These are phyloP conservation scores for Sinocyclocheilus maitianheensis DNA, from an alignment of 2,113 vertebrate genomes.

Conservation along the genomic window DNA sequence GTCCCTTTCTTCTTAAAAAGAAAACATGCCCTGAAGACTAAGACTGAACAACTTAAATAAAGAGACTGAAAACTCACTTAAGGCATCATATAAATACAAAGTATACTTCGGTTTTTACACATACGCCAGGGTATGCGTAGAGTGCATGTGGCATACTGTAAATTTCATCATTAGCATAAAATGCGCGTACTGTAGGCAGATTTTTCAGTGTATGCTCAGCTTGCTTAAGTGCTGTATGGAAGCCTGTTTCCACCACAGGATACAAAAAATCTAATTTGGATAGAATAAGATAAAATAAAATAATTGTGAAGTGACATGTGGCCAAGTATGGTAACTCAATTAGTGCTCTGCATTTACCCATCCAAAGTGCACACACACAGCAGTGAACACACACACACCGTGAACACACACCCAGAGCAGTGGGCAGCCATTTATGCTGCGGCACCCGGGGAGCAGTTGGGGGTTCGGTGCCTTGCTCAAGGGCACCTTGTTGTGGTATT, in stretches of 20 bases:
- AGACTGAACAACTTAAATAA: not conserved
- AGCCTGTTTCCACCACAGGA: not conserved
- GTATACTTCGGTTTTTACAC: not conserved
- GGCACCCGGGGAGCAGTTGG: no score
- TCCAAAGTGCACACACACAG: no score
- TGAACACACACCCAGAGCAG: no score
- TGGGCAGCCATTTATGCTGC: no score
- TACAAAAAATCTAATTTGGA: not conserved
- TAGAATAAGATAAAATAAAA: no score
- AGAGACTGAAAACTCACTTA: not conserved
- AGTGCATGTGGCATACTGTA: not conserved
- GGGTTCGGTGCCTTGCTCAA: no score
- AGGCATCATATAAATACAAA: not conserved
- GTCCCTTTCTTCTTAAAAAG: not conserved
- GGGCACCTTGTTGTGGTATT: no score
- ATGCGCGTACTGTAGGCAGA: not conserved
- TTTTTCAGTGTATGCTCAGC: not conserved
- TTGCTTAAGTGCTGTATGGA: not conserved
- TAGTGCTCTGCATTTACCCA: no score
- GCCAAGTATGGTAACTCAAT: no score
- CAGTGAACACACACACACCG: no score
- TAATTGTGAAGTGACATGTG: no score
- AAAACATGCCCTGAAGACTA: not conserved
- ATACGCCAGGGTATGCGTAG: not conserved
- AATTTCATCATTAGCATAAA: not conserved